Base-by-base conservation (phyloP, 2,113 vertebrate genomes). In the human region DNA sequence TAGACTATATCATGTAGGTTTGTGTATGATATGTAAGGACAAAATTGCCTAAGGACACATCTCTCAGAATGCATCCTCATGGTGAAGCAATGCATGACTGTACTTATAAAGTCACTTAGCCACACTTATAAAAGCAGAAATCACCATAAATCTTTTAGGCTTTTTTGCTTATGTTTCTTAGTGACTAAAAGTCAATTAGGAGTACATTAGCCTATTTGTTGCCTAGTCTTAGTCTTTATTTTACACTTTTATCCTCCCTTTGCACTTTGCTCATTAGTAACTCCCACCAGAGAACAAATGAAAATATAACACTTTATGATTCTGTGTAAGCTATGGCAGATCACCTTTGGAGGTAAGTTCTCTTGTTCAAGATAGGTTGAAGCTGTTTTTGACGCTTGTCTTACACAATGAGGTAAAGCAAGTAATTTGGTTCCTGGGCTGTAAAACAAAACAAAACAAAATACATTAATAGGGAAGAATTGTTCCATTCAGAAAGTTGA, bases 401-500 rank as follows among this genome's bases (percentile, higher is more conserved):
- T 93, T 84, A 75, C 4, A 89, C 43, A 45, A 52, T 23, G 38
- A 82, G n/a, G 10, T 35, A 89, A 93, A 96, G 61, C 59, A 91
- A 55, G n/a, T 80, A 27, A 76, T 75, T 92, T 94, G 52, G 57
- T 57, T 90, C 35, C 48, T 61, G 73, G 23, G 68, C 48, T 96
- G 0, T 83, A 97, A 85, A 38, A 73, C 66, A 87, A 17, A n/a
- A 43, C 20, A 50, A 70, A 87, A 16, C n/a, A 59, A 27, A 81
- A 96, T 6, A 82, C 38, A 52, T 64, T 90, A 59, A 88, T 90
- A 66, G 32, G 43, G 13, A 68, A 40, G 91, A 93, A 35, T 45
- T 72, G 93, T 82, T 94, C 30, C n/a, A 75, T 80, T 96, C 55
- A 68, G 75, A 96, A 90, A 83, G 48, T 55, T 88, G 32, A 93